phyloP scores from a whole-genome alignment of 1,140 invertebrate genomes.

The Rhagoletis pomonella region DNA sequence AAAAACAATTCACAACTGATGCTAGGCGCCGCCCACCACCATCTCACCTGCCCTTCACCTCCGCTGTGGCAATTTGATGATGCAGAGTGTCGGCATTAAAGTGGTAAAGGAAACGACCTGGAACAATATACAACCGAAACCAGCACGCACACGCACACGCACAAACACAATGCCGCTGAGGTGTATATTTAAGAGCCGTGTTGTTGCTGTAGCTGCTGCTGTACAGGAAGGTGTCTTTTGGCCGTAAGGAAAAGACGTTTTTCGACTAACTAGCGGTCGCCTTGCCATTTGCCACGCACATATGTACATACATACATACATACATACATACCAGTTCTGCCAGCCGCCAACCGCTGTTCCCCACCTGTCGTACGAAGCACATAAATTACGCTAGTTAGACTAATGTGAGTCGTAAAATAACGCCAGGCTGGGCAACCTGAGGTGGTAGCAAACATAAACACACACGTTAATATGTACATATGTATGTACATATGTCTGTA shows the following conservation, averaged over 20 bases:
- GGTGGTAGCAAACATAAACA: background rate
- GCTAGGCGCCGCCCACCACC: background rate
- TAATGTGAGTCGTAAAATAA: slow-evolving; percentile 55
- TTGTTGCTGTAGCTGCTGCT: background rate
- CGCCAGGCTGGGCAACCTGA: slow-evolving; percentile 39
- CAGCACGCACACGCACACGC: background rate
- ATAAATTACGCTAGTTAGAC: slow-evolving; percentile 56
- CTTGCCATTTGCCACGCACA: slow-evolving; percentile 13
- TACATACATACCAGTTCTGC: background rate
- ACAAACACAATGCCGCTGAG: background rate
- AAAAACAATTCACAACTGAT: slow-evolving; percentile 56
- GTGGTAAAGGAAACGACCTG: slow-evolving; percentile 43
- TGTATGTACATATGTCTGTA: background rate
- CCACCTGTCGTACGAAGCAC: slow-evolving; percentile 8
- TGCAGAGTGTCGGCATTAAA: slow-evolving; percentile 17
- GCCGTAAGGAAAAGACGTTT: slow-evolving; percentile 42
- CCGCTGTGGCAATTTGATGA: background rate
- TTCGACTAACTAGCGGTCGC: slow-evolving; percentile 39
- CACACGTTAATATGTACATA: background rate
- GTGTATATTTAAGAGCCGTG: background rate
- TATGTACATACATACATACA: background rate
- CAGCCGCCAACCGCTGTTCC: background rate
- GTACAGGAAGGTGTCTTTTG: slow-evolving; percentile 36
- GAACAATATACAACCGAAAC: slow-evolving; percentile 8
- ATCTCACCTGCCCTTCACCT: background rate